These are phyloP conservation scores for Nothoprocta perdicaria DNA, from an alignment of 2,113 vertebrate species.

Conservation along the genomic window DNA sequence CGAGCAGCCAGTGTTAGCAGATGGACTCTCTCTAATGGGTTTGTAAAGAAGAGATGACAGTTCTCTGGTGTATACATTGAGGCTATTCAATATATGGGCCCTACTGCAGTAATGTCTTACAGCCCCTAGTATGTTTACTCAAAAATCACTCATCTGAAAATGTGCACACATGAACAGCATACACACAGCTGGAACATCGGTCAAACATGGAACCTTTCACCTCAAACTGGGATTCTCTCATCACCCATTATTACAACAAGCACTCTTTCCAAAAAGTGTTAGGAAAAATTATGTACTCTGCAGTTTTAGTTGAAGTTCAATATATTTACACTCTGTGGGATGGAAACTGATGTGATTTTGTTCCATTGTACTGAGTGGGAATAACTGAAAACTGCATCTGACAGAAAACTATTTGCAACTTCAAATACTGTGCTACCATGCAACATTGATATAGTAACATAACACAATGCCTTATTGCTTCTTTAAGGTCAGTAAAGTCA, in stretches of 20 bases:
- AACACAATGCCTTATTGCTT: neutral
- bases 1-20: constrained; percentile 34
- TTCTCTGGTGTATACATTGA: neutral
- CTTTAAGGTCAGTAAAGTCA: neutral
- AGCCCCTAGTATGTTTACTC: neutral
- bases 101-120: neutral
- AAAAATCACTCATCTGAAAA: neutral
- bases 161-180: neutral
- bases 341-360: neutral
- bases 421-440: neutral
- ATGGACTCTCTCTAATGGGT: constrained; percentile 8
- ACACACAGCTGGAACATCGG: neutral
- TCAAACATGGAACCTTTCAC: constrained; percentile 23
- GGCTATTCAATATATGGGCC: neutral
- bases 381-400: neutral
- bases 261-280: neutral
- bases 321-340: neutral
- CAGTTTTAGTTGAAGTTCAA: neutral
- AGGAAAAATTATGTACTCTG: neutral
- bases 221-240: constrained; percentile 45
- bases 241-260: neutral
- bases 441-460: neutral
- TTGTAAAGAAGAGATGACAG: constrained; percentile 44
- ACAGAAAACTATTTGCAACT: neutral
- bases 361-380: neutral